These are phyloP conservation scores for Eidolon helvum DNA, from an alignment of 2,113 vertebrate species.

Conservation along the genomic window DNA sequence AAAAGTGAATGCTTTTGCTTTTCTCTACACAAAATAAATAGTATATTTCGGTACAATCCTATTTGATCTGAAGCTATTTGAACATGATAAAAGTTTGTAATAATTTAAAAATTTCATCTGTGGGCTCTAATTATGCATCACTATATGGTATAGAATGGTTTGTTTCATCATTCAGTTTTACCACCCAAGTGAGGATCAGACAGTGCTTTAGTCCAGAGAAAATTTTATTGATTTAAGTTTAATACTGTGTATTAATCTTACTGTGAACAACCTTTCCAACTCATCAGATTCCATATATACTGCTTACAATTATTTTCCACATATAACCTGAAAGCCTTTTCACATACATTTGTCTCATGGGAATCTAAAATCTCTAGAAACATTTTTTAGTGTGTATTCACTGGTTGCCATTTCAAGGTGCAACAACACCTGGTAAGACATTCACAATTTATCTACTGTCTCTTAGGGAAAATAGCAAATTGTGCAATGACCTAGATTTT, in stretches of 20 bases:
- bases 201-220: constrained; percentile 43
- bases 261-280: constrained; percentile 26
- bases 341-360: constrained; percentile 45
- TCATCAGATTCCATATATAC: constrained; percentile 7
- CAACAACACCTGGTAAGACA: background rate
- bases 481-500: constrained; percentile 1
- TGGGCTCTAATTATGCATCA: background rate
- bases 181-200: constrained; percentile 21
- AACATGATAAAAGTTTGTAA: background rate
- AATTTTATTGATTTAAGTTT: constrained; percentile 66
- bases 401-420: constrained; percentile 24
- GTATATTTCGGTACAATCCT: background rate
- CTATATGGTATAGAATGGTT: background rate
- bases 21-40: background rate
- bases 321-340: constrained; percentile 34
- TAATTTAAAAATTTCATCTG: constrained; percentile 29
- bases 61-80: constrained; percentile 35
- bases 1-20: background rate
- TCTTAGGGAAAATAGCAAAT: background rate
- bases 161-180: constrained; percentile 59
- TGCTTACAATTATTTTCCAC: constrained; percentile 49
- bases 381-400: constrained; percentile 11
- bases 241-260: constrained; percentile 56
- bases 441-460: background rate
- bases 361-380: constrained; percentile 46